Conservation (phyloP, 1,140 invertebrate genomes). For the Apolygus lucorum region DNA sequence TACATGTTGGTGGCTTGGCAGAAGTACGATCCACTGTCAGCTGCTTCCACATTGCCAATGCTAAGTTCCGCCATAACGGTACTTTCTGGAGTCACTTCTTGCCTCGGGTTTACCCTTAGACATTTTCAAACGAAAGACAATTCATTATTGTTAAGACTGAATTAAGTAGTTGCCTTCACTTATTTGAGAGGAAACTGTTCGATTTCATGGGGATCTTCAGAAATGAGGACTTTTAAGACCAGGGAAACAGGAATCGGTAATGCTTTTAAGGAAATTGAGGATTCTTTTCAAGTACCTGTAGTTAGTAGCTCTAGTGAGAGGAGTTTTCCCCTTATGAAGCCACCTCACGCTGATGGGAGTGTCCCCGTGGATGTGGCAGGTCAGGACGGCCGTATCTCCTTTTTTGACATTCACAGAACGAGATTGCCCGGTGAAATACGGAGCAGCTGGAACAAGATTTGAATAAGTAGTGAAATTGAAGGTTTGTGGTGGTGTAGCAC, state of each 20-base stretch:
- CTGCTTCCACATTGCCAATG: conserved; percentile 58
- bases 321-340: conserved; percentile 56
- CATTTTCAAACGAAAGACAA: too few relatives aligned
- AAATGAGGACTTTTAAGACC: too few relatives aligned
- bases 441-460: conserved; percentile 51
- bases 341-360: conserved; percentile 70
- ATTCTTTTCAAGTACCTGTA: conserved; percentile 53
- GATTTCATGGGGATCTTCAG: too few relatives aligned
- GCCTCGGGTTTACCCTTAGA: conserved; percentile 54
- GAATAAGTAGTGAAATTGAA: too few relatives aligned
- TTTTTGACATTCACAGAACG: conserved; percentile 61
- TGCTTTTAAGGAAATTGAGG: too few relatives aligned
- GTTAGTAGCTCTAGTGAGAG: conserved; percentile 59
- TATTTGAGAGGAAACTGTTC: too few relatives aligned
- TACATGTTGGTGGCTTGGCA: conserved; percentile 73
- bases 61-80: conserved; percentile 60
- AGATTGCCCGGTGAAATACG: conserved; percentile 60
- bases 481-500: too few relatives aligned
- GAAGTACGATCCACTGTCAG: conserved; percentile 71
- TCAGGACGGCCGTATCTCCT: conserved; percentile 58
- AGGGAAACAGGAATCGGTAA: too few relatives aligned
- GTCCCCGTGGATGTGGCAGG: conserved; percentile 73
- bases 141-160: too few relatives aligned
- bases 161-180: too few relatives aligned
- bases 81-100: conserved; percentile 57